phyloP scores from a whole-genome alignment of 2,797 vertebrate species.

The Urophycis tenuis region DNA sequence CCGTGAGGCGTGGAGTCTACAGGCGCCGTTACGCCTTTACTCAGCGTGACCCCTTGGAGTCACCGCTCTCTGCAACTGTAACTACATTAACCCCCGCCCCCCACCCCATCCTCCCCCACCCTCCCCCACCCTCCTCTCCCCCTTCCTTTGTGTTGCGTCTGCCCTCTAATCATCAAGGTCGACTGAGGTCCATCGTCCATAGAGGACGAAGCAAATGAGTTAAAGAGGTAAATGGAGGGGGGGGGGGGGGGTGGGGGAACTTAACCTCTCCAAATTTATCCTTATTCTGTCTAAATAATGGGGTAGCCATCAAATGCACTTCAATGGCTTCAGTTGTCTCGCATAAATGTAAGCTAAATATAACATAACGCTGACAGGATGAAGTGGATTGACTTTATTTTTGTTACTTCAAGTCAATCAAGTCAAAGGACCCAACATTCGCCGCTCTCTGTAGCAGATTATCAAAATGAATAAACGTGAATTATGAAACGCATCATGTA shows the following conservation, averaged over 20 bases:
- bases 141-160: neutral
- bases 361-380: neutral
- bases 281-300: neutral
- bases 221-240: neutral
- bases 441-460: neutral
- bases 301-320: neutral
- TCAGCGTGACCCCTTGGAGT: neutral
- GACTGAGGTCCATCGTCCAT: neutral
- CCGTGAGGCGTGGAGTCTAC: constrained; percentile 2
- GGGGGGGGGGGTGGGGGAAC: neutral
- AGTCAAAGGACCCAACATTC: neutral
- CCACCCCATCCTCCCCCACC: too few species aligned
- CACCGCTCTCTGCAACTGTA: neutral
- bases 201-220: neutral
- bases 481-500: neutral
- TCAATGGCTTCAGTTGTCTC: neutral
- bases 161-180: neutral
- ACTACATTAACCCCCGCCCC: neutral
- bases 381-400: neutral
- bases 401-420: neutral
- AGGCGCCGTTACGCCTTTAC: neutral
- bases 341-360: neutral
- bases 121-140: neutral
- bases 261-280: neutral
- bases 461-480: neutral